Conservation (phyloP, 2,888 invertebrate species). For the Rutpela maculata region DNA sequence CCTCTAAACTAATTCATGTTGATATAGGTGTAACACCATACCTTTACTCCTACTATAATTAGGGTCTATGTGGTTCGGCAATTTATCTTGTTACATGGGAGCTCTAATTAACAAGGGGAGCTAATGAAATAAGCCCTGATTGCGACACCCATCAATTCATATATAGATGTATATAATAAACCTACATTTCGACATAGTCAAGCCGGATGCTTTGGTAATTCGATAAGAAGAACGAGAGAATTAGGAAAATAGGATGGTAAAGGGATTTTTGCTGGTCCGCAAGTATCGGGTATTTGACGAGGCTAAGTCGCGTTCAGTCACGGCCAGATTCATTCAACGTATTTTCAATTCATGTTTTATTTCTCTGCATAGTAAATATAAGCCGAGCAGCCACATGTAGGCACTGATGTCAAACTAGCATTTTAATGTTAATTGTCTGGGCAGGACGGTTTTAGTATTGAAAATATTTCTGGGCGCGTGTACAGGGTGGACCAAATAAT, state of each 20-base stretch:
- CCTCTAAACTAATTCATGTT: slow-evolving; percentile 63
- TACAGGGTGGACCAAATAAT: too few relatives aligned
- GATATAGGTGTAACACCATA: slow-evolving; percentile 66
- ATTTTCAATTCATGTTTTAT: too few relatives aligned
- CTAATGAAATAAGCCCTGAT: slow-evolving; percentile 73
- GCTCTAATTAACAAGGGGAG: slow-evolving; percentile 72
- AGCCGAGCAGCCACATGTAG: too few relatives aligned
- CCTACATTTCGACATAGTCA: slow-evolving; percentile 50
- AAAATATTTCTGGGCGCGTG: too few relatives aligned
- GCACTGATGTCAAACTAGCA: too few relatives aligned
- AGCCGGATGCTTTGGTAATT: slow-evolving; percentile 26
- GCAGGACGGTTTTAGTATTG: too few relatives aligned
- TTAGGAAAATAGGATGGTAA: neutral
- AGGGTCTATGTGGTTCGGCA: slow-evolving; percentile 69
- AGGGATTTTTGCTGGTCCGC: slow-evolving; percentile 4
- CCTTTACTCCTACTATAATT: slow-evolving; percentile 66
- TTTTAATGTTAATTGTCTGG: too few relatives aligned
- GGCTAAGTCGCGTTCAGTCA: neutral
- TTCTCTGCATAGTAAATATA: too few relatives aligned
- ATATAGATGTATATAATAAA: slow-evolving; percentile 56
- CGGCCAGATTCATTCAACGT: neutral
- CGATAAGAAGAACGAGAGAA: slow-evolving; percentile 10
- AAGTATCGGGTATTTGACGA: neutral
- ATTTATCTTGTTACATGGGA: slow-evolving; percentile 71
- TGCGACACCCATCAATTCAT: slow-evolving; percentile 70